Evolutionary conservation across 2,797 vertebrate genomes (phyloP).

Genomic region (Pitangus sulphuratus): DNA sequence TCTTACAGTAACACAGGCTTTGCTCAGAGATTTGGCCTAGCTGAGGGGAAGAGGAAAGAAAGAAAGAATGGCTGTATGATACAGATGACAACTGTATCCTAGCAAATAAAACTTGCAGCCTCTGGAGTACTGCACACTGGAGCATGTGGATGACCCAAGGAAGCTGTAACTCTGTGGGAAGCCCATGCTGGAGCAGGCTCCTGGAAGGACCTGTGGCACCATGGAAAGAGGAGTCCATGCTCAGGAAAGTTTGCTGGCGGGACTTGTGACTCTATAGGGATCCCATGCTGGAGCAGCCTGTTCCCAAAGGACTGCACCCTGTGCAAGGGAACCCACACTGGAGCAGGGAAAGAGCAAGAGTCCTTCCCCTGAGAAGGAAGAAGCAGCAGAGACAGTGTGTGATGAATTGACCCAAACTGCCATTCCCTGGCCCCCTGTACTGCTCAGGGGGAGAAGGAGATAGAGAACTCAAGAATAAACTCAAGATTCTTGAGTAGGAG

Average conservation of each 20-base stretch:
- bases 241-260: not conserved
- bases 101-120: not conserved
- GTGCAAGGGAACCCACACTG: accelerated
- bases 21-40: not conserved
- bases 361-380: not conserved
- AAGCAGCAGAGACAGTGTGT: not conserved
- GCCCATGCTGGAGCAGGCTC: not conserved
- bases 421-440: not conserved
- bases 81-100: not conserved
- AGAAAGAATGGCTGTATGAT: not conserved
- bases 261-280: not conserved
- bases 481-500: not conserved
- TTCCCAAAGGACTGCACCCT: not conserved
- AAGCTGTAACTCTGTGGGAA: not conserved
- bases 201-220: not conserved
- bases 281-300: not conserved
- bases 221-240: not conserved
- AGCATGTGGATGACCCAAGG: not conserved
- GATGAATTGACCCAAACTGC: not conserved
- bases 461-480: not conserved
- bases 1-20: not conserved
- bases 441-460: not conserved
- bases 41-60: not conserved
- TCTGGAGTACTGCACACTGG: not conserved
- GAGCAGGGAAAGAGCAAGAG: not conserved